Evolutionary conservation across 2,797 vertebrate species (phyloP).

Genomic region (Tadarida brasiliensis): DNA sequence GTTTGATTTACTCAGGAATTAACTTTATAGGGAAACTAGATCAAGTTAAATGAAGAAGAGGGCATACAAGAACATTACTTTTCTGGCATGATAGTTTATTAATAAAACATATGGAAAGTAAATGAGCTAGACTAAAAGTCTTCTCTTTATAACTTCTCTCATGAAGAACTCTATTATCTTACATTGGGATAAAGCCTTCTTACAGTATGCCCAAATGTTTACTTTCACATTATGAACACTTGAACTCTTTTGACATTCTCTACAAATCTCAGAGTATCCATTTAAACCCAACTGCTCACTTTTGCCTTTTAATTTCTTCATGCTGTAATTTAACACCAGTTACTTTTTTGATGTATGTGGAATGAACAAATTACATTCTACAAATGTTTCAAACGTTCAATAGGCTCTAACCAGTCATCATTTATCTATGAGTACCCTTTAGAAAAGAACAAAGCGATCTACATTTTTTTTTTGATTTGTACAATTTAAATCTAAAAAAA

Average conservation of each 20-base stretch:
- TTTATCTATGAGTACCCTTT: slow-evolving; percentile 82
- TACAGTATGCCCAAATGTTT: slow-evolving; percentile 76
- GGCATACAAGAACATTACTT: not conserved
- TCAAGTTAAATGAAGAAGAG: not conserved
- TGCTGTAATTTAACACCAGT: slow-evolving; percentile 76
- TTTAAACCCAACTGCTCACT: slow-evolving; percentile 70
- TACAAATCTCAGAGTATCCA: slow-evolving; percentile 71
- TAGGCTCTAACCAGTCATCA: slow-evolving; percentile 73
- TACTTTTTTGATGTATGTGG: slow-evolving; percentile 71
- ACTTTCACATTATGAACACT: slow-evolving; percentile 73
- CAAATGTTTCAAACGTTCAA: slow-evolving; percentile 68
- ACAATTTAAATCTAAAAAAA: slow-evolving; percentile 74
- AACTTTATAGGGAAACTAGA: not conserved
- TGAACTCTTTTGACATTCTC: slow-evolving; percentile 79
- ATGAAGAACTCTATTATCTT: slow-evolving; percentile 49
- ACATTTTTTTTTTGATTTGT: slow-evolving; percentile 67
- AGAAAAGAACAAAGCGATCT: slow-evolving; percentile 80
- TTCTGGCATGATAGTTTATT: not conserved
- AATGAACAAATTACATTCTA: slow-evolving; percentile 75
- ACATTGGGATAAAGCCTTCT: slow-evolving; percentile 51
- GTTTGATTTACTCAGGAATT: not conserved
- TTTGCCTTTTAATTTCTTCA: slow-evolving; percentile 78
- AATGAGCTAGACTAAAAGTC: slow-evolving; percentile 65
- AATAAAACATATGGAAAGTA: slow-evolving; percentile 54
- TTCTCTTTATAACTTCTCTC: slow-evolving; percentile 1